Base-by-base conservation (phyloP, 2,113 vertebrate genomes). In the Barnardius zonarius region DNA sequence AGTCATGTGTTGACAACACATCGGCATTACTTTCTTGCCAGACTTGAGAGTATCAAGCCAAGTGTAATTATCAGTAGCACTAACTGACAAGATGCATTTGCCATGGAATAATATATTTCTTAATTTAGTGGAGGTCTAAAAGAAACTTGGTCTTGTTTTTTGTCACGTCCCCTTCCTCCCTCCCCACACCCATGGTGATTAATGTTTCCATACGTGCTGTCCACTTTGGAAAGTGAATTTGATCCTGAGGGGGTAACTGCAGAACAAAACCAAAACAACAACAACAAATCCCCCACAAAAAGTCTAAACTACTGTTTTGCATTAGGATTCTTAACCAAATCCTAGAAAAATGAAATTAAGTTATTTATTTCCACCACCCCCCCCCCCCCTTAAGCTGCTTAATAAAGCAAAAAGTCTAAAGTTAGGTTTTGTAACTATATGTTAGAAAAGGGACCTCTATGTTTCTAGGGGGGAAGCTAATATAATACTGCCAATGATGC, bases 111-210 rank as follows among this genome's bases (percentile, higher is more conserved):
- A 16, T 67, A 5, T 25, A 8, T 33, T 35, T 8, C 30, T 75
- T 59, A 41, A 46, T 80, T 55, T 46, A 49, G 17, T 77, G 33
- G 14, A 79, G 18, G 27, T 6, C 0, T 6, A 27, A 54, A 57
- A 64, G 13, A 76, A 51, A 59, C 43, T 52, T 67, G 19, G 13
- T 62, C 20, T 68, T 13, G 14, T n/a, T 85, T 85, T 79, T 35
- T 62, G 33, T 75, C 31, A 30, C 35, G 24, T 31, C 31, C 14
- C 5, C 6, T 85, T 84, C 23, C 8, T 17, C 11, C 2, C 8
- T 6, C 2, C 3, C 2, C 5, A 5, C 51, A 4, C 10, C 9
- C 6, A 3, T 5, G 22, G 35, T 24, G 59, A 46, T 44, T 33
- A 8, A 75, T 54, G 11, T 48, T 92, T 44, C 46, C 43, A 7